phyloP scores from a whole-genome alignment of 2,797 vertebrate genomes.

The Tenualosa thibaudeaui region DNA sequence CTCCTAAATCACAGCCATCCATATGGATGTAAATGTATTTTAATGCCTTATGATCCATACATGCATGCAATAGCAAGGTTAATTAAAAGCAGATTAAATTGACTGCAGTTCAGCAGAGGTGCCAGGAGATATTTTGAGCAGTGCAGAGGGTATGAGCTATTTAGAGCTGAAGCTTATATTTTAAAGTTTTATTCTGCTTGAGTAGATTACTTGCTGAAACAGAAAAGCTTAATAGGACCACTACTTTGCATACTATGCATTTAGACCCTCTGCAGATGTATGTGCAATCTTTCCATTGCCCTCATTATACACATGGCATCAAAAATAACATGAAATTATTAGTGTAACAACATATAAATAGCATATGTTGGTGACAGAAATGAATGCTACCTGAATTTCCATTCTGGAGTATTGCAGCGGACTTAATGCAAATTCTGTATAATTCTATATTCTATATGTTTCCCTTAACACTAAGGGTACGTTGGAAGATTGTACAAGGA shows the following conservation, averaged over 20 bases:
- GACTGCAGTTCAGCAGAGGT: neutral
- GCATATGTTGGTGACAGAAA: neutral
- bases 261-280: neutral
- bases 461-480: too few species aligned
- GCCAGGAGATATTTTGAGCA: neutral
- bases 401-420: neutral
- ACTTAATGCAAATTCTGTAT: neutral
- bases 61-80: neutral
- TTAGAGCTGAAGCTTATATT: neutral
- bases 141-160: neutral
- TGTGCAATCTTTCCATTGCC: neutral
- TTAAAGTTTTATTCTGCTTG: neutral
- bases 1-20: neutral
- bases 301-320: neutral
- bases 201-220: neutral
- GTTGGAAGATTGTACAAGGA: too few species aligned
- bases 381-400: neutral
- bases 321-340: neutral
- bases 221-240: too few species aligned
- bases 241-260: neutral
- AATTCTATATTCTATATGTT: neutral
- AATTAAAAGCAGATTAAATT: neutral
- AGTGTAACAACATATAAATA: neutral
- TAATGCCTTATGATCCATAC: neutral
- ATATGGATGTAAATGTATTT: neutral